Evolutionary conservation across 1,140 invertebrate species (phyloP).

Genomic region (Sycophaga agraensis): DNA sequence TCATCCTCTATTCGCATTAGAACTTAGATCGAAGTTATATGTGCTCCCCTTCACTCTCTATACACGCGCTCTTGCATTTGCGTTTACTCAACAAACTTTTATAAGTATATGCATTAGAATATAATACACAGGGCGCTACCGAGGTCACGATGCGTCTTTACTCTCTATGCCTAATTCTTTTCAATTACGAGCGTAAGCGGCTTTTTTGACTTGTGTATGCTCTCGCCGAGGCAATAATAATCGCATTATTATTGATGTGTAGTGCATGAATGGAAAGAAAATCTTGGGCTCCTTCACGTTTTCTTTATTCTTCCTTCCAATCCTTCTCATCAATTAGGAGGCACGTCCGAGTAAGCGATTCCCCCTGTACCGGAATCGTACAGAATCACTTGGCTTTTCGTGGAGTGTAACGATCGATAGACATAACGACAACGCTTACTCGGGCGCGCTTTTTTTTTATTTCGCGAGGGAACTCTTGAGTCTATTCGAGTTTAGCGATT

Average conservation of each 20-base stretch:
- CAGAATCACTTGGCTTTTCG: too few relatives aligned
- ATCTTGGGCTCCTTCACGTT: background rate
- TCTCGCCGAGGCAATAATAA: conserved; percentile 19
- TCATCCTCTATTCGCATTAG: background rate
- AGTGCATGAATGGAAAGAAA: conserved; percentile 21
- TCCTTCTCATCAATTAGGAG: conserved; percentile 10
- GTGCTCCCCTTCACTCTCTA: background rate
- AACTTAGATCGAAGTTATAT: too few relatives aligned
- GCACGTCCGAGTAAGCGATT: too few relatives aligned
- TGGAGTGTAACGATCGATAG: too few relatives aligned
- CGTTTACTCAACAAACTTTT: background rate
- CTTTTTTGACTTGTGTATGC: conserved; percentile 8
- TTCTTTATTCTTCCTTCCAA: conserved; percentile 23
- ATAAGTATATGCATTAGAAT: background rate
- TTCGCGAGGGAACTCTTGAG: too few relatives aligned
- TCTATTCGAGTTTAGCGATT: too few relatives aligned
- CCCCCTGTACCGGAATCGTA: too few relatives aligned
- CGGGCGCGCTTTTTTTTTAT: too few relatives aligned
- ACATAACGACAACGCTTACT: too few relatives aligned
- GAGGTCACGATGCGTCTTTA: background rate
- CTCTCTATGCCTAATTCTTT: background rate
- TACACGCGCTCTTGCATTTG: background rate
- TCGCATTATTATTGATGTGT: conserved; percentile 15
- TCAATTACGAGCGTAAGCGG: conserved; percentile 8
- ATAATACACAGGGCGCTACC: background rate